These are phyloP conservation scores for Channallabes apus DNA, from an alignment of 2,797 vertebrate genomes.

Conservation along the genomic window DNA sequence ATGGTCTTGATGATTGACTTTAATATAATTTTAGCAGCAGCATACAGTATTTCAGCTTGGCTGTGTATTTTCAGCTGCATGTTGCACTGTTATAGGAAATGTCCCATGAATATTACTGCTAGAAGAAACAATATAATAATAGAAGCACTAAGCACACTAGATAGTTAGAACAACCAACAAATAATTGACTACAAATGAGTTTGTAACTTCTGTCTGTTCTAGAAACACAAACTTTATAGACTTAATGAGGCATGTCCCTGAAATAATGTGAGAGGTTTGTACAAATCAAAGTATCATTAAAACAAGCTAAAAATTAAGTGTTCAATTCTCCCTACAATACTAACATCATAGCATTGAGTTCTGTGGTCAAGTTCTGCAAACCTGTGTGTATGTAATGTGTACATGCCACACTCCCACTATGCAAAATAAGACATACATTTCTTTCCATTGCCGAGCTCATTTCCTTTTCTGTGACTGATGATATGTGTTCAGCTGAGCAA, in stretches of 20 bases:
- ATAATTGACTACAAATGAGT: constrained; percentile 4
- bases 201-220: neutral
- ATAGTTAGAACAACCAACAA: neutral
- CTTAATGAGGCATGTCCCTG: neutral
- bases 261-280: neutral
- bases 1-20: neutral
- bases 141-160: neutral
- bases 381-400: no score
- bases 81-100: neutral
- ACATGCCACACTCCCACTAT: neutral
- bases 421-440: neutral
- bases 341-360: neutral
- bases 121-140: neutral
- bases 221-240: neutral
- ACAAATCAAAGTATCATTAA: neutral
- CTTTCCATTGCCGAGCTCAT: neutral
- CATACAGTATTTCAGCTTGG: neutral
- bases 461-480: neutral
- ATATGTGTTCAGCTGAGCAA: neutral
- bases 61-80: neutral
- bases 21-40: neutral
- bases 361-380: neutral
- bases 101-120: neutral
- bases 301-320: neutral
- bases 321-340: neutral